These are phyloP conservation scores for Megaceryle torquata DNA, from an alignment of 2,113 vertebrate genomes.

Conservation along the genomic window DNA sequence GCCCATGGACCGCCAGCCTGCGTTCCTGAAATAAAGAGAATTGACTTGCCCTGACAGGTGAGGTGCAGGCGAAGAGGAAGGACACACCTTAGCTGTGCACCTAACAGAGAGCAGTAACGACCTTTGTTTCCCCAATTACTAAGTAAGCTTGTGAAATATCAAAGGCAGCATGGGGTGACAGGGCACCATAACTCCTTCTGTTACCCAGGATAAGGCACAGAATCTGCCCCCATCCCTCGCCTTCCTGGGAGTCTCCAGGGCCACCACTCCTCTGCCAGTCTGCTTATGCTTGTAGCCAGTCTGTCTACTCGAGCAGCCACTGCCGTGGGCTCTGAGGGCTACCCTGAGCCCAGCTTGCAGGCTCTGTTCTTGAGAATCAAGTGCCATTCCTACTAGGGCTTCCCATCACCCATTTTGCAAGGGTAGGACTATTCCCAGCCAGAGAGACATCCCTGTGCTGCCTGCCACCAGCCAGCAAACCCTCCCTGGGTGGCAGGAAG, in stretches of 20 bases:
- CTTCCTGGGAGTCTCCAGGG: rapidly evolving
- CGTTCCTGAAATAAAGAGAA: background rate
- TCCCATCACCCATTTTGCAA: background rate
- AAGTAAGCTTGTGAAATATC: background rate
- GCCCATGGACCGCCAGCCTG: background rate
- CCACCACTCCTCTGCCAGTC: rapidly evolving
- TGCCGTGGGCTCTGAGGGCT: background rate
- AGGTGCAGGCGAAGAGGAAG: background rate
- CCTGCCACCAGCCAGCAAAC: background rate
- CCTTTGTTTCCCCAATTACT: background rate
- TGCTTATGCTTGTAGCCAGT: background rate
- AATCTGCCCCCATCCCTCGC: rapidly evolving
- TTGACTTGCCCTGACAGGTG: rapidly evolving
- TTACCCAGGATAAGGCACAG: background rate
- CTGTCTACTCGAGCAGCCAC: background rate
- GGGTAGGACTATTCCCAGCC: background rate
- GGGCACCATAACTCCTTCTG: background rate
- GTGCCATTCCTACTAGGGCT: background rate
- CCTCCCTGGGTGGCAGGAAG: background rate
- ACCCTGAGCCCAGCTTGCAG: background rate
- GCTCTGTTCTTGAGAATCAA: background rate
- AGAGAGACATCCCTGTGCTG: background rate
- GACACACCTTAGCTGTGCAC: background rate
- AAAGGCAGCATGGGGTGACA: background rate
- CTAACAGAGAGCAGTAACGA: background rate